These are phyloP conservation scores for Gambusia affinis DNA, from an alignment of 2,113 vertebrate species.

Conservation along the genomic window DNA sequence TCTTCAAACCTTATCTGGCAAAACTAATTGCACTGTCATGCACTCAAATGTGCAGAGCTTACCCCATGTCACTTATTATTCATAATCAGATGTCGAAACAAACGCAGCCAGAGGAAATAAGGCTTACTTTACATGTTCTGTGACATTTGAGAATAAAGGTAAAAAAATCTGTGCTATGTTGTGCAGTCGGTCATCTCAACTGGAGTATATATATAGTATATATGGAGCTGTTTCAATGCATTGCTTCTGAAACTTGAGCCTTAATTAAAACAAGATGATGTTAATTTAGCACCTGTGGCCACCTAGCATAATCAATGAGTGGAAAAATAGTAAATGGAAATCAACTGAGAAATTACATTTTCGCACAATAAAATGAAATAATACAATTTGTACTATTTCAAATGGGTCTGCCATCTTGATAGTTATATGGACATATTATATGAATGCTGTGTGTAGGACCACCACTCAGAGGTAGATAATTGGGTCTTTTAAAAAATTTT, in stretches of 20 bases:
- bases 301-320: constrained; percentile 13
- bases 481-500: no score
- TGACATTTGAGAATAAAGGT: constrained; percentile 3
- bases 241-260: constrained; percentile 29
- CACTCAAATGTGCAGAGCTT: background rate
- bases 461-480: no score
- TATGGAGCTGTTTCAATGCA: constrained; percentile 41
- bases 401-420: no score
- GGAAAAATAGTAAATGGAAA: background rate
- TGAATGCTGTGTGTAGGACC: no score
- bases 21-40: constrained; percentile 11
- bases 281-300: constrained; percentile 45
- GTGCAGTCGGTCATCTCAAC: constrained; percentile 4
- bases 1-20: background rate
- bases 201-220: no score
- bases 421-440: no score
- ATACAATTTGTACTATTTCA: no score
- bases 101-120: background rate
- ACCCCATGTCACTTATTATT: constrained; percentile 36
- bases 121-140: constrained; percentile 4
- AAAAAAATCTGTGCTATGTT: background rate
- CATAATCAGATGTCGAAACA: constrained; percentile 20
- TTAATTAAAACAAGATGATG: constrained; percentile 43
- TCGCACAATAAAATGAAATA: constrained; percentile 10
- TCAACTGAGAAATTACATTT: constrained; percentile 44